Evolutionary conservation across 2,113 vertebrate species (phyloP).

Genomic region (Chauna torquata): DNA sequence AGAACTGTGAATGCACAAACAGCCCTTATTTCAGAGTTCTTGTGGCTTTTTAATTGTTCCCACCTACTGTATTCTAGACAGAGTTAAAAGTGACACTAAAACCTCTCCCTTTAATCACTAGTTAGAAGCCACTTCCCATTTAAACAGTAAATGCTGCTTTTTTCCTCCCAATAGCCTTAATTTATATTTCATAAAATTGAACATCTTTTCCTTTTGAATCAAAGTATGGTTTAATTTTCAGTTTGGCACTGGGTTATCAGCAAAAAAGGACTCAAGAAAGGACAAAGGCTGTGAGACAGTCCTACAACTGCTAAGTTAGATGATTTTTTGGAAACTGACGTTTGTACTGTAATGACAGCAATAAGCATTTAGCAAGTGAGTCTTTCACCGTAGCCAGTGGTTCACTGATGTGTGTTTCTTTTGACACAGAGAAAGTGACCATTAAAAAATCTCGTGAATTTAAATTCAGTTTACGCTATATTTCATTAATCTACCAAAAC

Average conservation of each 20-base stretch:
- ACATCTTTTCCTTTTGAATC: background rate
- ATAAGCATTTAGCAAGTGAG: background rate
- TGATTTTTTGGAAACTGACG: background rate
- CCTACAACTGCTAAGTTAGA: conserved; percentile 8
- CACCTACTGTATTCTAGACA: conserved; percentile 68
- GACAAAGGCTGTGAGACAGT: conserved; percentile 59
- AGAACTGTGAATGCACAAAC: conserved; percentile 77
- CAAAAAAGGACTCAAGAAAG: conserved; percentile 25
- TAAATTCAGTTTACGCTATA: background rate
- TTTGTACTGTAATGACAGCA: background rate
- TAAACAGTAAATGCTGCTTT: conserved; percentile 61
- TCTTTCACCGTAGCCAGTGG: background rate
- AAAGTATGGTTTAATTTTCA: conserved; percentile 39
- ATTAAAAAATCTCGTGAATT: background rate
- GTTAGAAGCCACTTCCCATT: conserved; percentile 42
- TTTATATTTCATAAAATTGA: conserved; percentile 68
- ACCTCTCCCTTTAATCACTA: conserved; percentile 69
- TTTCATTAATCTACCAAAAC: background rate
- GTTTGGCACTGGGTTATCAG: background rate
- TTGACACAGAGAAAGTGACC: background rate
- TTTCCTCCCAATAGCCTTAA: conserved; percentile 69
- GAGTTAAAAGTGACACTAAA: conserved; percentile 78
- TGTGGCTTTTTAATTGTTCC: conserved; percentile 78
- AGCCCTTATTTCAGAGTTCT: conserved; percentile 76
- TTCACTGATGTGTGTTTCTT: background rate